These are phyloP conservation scores for Acleris sparsana DNA, from an alignment of 2,888 invertebrate genomes.

Conservation along the genomic window DNA sequence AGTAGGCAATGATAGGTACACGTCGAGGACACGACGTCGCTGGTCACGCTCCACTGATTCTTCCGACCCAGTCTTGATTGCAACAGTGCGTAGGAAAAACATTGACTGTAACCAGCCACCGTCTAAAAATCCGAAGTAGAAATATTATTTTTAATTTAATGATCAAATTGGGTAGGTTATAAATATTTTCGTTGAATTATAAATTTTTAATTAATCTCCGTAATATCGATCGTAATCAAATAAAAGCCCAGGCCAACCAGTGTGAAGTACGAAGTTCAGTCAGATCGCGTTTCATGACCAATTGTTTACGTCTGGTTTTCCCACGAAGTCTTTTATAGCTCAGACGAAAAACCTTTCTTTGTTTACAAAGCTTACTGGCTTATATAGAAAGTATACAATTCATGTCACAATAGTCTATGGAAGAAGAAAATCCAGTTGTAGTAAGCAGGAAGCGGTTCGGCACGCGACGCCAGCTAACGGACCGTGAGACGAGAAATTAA, in stretches of 20 bases:
- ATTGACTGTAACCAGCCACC: background rate
- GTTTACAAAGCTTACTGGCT: slow-evolving; percentile 25
- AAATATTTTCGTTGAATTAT: no score
- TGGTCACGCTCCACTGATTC: slow-evolving; percentile 64
- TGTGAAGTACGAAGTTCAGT: slow-evolving; percentile 14
- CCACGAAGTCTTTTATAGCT: slow-evolving; percentile 24
- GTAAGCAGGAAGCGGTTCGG: slow-evolving; percentile 68
- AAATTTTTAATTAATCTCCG: no score
- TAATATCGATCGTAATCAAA: background rate
- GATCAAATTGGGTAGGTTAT: no score
- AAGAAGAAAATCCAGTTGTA: slow-evolving; percentile 58
- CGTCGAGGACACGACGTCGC: slow-evolving; percentile 50
- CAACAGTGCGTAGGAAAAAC: slow-evolving; percentile 36
- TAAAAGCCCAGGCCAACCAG: background rate
- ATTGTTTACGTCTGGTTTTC: slow-evolving; percentile 25
- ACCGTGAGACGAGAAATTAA: slow-evolving; percentile 80
- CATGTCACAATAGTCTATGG: slow-evolving; percentile 44
- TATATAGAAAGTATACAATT: slow-evolving; percentile 26
- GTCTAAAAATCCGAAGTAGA: no score
- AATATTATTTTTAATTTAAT: background rate
- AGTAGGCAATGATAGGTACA: slow-evolving; percentile 22
- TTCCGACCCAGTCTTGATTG: slow-evolving; percentile 62
- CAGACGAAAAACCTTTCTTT: slow-evolving; percentile 21
- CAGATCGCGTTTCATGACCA: slow-evolving; percentile 14
- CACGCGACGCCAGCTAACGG: slow-evolving; percentile 78